Evolutionary conservation across 64 coral and sea anemone species (phyloP).

Genomic region (Pocillopora verrucosa): DNA sequence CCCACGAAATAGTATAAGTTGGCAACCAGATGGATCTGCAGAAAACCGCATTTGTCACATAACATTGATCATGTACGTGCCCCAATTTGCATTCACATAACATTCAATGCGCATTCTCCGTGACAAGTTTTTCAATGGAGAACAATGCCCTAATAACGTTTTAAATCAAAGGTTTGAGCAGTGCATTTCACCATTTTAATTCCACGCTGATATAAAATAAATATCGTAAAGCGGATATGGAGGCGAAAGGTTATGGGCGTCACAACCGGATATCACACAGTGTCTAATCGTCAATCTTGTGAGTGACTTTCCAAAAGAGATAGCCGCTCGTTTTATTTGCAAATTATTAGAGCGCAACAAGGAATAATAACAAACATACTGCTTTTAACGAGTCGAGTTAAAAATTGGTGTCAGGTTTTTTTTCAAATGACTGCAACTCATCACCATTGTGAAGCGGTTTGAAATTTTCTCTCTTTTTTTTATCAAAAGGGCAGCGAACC

Average conservation of each 20-base stretch:
- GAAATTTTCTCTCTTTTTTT: not conserved
- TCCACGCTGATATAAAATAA: not conserved
- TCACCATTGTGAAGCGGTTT: not conserved
- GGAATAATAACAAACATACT: conserved; percentile 1
- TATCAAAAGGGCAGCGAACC: conserved; percentile 15
- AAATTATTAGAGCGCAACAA: not conserved
- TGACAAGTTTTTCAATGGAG: not conserved
- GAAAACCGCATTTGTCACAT: not conserved
- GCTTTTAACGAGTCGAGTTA: not conserved
- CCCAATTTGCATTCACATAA: conserved; percentile 18
- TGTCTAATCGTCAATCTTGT: not conserved
- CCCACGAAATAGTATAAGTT: not conserved
- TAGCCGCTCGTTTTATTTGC: conserved; percentile 42
- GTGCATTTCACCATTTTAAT: not conserved
- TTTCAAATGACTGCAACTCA: not conserved
- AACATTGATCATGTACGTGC: conserved; percentile 33
- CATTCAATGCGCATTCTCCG: not conserved
- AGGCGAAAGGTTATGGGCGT: conserved; percentile 12
- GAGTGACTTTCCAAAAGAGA: not conserved
- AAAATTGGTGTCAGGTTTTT: not conserved
- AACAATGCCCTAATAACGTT: not conserved
- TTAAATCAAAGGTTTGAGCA: not conserved
- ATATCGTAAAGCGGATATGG: conserved; percentile 26
- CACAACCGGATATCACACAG: not conserved
- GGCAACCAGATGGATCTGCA: conserved; percentile 20